Base-by-base conservation (phyloP, 2,113 vertebrate genomes). In the Centropus unirufus region DNA sequence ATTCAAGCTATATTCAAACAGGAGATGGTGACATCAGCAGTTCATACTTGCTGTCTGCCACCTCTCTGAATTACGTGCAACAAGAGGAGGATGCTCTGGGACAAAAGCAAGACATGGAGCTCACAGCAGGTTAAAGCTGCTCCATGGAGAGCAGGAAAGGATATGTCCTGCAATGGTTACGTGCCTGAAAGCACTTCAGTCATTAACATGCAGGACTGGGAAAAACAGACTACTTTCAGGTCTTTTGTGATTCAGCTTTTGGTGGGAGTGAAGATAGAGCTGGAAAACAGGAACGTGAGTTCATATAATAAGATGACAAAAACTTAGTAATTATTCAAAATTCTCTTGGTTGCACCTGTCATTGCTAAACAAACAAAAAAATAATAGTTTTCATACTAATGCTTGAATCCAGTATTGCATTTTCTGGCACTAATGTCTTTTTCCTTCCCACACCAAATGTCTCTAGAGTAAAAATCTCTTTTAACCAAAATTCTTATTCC, bases 211-310 rank as follows among this genome's bases (percentile, higher is more conserved):
- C 14, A 47, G 29, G 59, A 57, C 19, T 46, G 49, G 39, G 55
- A 64, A 91, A 44, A 44, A 44, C 17, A 46, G 8, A 6, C 40
- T 49, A 29, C 32, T 85, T 66, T 69, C 26, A 64, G 7, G 15
- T 36, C 11, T 58, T 55, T 44, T 36, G 12, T 49, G 9, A 68
- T 39, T 8, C 34, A 39, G 17, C 7, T 39, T 57, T 61, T n/a
- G 3, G 12, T 2, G 10, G 11, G 15, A 1, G 5, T 7, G 5
- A 4, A 74, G n/a, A 34, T 1, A 79, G 29, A 69, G 8, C 8
- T 62, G 26, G 14, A 62, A 79, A 83, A 66, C 2, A 40, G n/a
- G 7, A 69, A 32, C 5, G 15, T n/a, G 29, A 54, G 7, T 27
- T 68, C 15, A 14, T 29, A 47, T 11, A 30, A n/a, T 14, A 76